phyloP scores from a whole-genome alignment of 2,113 vertebrate species.

The Lagopus muta region DNA sequence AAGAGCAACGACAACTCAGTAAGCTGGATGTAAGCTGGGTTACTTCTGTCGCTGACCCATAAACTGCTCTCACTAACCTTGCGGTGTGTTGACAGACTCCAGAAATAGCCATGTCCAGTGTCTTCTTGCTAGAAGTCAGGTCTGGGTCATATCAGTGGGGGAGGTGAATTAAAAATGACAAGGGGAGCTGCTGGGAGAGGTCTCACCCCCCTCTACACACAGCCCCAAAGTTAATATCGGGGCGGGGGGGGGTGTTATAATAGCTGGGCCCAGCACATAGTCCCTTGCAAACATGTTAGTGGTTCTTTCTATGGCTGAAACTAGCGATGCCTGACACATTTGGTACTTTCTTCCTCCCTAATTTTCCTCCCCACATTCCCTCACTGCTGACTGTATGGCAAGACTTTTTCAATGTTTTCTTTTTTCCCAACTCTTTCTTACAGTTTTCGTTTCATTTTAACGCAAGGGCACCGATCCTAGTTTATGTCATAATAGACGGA shows the following conservation, averaged over 20 bases:
- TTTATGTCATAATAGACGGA: conserved; percentile 64
- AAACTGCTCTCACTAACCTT: conserved; percentile 26
- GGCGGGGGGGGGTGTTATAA: too few species aligned
- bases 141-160: neutral
- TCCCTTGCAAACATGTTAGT: neutral
- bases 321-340: neutral
- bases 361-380: neutral
- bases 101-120: conserved; percentile 37
- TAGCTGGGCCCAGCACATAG: rapidly evolving
- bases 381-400: neutral
- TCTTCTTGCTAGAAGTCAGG: conserved; percentile 43
- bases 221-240: neutral
- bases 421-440: conserved; percentile 11
- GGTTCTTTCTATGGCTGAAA: neutral
- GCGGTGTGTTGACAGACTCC: conserved; percentile 45
- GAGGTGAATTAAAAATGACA: neutral
- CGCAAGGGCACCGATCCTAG: conserved; percentile 54
- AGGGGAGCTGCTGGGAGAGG: rapidly evolving
- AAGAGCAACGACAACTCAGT: neutral
- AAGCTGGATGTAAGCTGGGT: neutral
- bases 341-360: neutral
- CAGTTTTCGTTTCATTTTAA: conserved; percentile 32
- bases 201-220: neutral
- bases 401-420: neutral
- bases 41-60: neutral